These are phyloP conservation scores for Pyrocoelia pectoralis DNA, from an alignment of 2,888 invertebrate species.

Conservation along the genomic window DNA sequence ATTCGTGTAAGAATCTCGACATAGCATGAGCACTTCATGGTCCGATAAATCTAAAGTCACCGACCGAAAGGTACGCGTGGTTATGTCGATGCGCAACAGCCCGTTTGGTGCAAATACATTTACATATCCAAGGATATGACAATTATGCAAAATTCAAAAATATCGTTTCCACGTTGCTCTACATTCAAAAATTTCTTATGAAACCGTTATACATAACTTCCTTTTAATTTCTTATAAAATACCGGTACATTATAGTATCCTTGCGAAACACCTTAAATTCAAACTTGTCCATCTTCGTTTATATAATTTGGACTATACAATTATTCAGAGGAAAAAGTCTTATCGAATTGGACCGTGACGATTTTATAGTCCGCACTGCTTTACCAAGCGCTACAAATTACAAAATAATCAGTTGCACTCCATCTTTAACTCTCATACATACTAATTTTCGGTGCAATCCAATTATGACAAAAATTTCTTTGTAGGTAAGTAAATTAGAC, in stretches of 20 bases:
- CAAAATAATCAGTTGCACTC: not conserved
- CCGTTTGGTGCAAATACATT: conserved; percentile 20
- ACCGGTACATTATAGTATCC: not conserved
- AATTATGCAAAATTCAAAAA: conserved; percentile 25
- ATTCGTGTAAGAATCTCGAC: conserved; percentile 34
- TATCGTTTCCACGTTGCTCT: not conserved
- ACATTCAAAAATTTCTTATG: not conserved
- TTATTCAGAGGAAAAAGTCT: not conserved
- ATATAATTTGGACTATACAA: not conserved
- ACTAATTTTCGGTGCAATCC: not conserved
- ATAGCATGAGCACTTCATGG: conserved; percentile 44
- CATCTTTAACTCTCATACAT: not conserved
- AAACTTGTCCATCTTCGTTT: not conserved
- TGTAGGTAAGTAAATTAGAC: too few relatives aligned
- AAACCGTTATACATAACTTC: not conserved
- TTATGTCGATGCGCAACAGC: conserved; percentile 45
- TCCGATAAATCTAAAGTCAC: conserved; percentile 53
- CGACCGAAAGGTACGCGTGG: conserved; percentile 54
- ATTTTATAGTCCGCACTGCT: not conserved
- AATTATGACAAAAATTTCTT: not conserved
- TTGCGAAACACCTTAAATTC: not conserved
- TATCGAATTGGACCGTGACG: not conserved
- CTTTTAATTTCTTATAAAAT: too few relatives aligned
- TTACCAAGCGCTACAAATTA: not conserved
- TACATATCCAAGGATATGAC: conserved; percentile 28